These are phyloP conservation scores for Dicentrarchus labrax DNA, from an alignment of 2,113 vertebrate genomes.

Conservation along the genomic window DNA sequence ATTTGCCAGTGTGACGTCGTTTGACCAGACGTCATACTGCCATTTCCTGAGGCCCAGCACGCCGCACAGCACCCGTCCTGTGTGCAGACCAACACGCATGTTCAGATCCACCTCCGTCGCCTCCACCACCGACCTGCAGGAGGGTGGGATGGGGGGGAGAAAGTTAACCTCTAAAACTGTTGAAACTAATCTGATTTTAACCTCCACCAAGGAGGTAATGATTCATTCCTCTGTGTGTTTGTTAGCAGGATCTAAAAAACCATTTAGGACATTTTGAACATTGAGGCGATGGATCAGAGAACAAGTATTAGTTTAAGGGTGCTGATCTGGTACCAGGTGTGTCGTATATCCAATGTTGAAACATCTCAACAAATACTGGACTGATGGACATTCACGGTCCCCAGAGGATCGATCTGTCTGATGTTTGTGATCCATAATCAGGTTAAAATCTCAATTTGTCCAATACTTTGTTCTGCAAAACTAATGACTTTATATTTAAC, in stretches of 20 bases:
- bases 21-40: slow-evolving; percentile 99
- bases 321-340: background rate
- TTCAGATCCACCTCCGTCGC: slow-evolving; percentile 98
- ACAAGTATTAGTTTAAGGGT: background rate
- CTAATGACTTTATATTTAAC: background rate
- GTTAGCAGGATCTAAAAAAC: background rate
- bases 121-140: slow-evolving; percentile 94
- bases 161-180: background rate
- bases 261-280: background rate
- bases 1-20: slow-evolving; percentile 97
- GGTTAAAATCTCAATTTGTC: background rate
- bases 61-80: slow-evolving; percentile 96
- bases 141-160: background rate
- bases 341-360: background rate
- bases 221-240: background rate
- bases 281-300: background rate
- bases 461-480: background rate
- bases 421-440: background rate
- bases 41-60: slow-evolving; percentile 98
- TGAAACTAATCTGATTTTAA: slow-evolving; percentile 2
- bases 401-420: background rate
- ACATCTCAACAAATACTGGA: background rate
- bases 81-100: slow-evolving; percentile 98
- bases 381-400: background rate
- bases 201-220: background rate